Base-by-base conservation (phyloP, 2,888 invertebrate genomes). In the Drosophila monieri region DNA sequence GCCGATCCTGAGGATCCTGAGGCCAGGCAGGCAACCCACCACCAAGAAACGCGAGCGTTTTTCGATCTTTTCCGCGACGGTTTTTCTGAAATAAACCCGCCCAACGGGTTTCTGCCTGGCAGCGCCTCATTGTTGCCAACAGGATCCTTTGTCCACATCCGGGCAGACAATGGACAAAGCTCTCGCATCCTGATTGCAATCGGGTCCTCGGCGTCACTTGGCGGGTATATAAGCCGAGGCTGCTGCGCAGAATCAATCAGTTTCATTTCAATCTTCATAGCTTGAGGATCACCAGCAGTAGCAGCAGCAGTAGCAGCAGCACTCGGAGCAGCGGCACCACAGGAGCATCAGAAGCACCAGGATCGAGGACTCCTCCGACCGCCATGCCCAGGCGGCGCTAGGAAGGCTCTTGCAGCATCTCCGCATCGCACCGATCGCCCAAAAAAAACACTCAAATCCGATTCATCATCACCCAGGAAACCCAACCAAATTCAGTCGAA, bases 181-280 rank as follows among this genome's bases (percentile, higher is more conserved):
- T 78, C 58, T 73, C 49, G 78, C 76, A 78, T 61, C 52, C 77
- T 59, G 71, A 70, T 68, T 43, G 52, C 35, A 71, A 71, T 70
- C 70, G 55, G 48, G 44, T 69, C 46, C 60, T 25, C 21, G 21
- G 56, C 55, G 32, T 53, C 39, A 18, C 18, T 53, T 67, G 35
- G 23, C 27, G 67, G 55, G 76, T 89, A 90, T 90, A 90, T 86
- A 89, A 89, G 18, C 69, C 55, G 53, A 71, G 72, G 77, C 79
- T 83, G 80, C 80, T 88, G 88, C 89, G 89, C 76, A 86, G 85
- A 84, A 86, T 85, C 88, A 88, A 80, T 89, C 89, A 90, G 90
- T 90, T 90, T 90, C 90, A 90, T 88, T 89, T 87, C 90, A 89
- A 80, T 85, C 86, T 81, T 86, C 86, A 81, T 76, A 77, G 88